Evolutionary conservation across 2,797 vertebrate species (phyloP).

Genomic region (Notolepis coatsorum): DNA sequence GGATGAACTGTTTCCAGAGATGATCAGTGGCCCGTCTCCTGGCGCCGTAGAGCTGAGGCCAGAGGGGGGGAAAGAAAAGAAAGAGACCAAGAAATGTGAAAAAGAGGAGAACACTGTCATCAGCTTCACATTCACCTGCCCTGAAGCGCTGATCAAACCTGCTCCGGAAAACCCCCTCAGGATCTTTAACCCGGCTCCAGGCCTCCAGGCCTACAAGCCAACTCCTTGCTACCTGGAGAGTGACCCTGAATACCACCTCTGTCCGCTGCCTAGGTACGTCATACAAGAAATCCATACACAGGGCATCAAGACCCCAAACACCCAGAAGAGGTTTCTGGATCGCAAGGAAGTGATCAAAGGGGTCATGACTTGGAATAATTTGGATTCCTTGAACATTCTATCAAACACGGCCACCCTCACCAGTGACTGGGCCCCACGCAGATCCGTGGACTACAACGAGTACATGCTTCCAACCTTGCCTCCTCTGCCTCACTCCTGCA

Average conservation of each 20-base stretch:
- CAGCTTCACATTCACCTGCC: constrained; percentile 63
- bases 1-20: constrained; percentile 39
- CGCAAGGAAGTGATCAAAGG: constrained; percentile 83
- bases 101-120: constrained; percentile 15
- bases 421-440: constrained; percentile 34
- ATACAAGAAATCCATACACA: not conserved
- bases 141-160: constrained; percentile 63
- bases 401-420: constrained; percentile 46
- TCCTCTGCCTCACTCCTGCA: too few relatives aligned
- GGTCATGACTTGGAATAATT: constrained; percentile 87
- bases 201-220: constrained; percentile 79
- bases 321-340: constrained; percentile 82
- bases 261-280: constrained; percentile 83
- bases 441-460: too few relatives aligned
- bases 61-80: constrained; percentile 1
- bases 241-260: constrained; percentile 86
- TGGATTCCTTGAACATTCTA: constrained; percentile 70
- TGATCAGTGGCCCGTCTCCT: not conserved
- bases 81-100: too few relatives aligned
- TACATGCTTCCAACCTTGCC: too few relatives aligned
- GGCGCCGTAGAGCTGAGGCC: not conserved
- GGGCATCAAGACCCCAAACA: constrained; percentile 67
- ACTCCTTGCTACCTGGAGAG: constrained; percentile 86
- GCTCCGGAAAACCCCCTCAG: constrained; percentile 69
- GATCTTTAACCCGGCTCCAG: constrained; percentile 89